Evolutionary conservation across 1,140 invertebrate genomes (phyloP), one percentile per base, ranked within the genome.

Genomic region (Psilanteris sp.): DNA sequence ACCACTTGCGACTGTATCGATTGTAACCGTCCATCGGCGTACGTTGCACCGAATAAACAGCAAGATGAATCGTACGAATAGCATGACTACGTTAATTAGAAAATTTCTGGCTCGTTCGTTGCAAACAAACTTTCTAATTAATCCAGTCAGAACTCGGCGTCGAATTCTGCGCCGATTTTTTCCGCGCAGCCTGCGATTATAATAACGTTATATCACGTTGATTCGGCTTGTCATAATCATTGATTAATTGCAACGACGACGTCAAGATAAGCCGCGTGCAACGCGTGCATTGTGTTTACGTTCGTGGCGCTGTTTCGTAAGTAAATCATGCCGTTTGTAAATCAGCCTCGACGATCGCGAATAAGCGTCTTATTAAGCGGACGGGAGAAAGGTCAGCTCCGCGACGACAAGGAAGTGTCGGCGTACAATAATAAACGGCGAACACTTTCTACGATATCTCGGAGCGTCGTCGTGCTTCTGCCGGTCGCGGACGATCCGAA

Each of bases 341-440:
- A 44, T 61, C 57, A 34, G 64, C 20, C 37, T 44, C 13, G 41
- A 52, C 54, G 72, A 76, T 70, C 52, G 59, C 22, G 57, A 71
- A 57, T 43, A 24, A 39, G 37, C 54, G 46, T 48, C 52, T 67
- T 70, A 59, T 68, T 62, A 70, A 67, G 67, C 41, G 59, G 73
- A 29, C 67, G 55, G 78, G 83, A 82, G 82, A 86, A 85, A 85
- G 83, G 80, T 86, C 82, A 84, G 77, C n/a, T 71, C 66, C 64
- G 79, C 50, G 54, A 80, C 66, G 59, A 83, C 64, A 41, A 81
- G 80, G 83, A 85, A 85, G 80, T 83, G 68, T 67, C 67, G 61
- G 55, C 50, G 32, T 66, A 66, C 74, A 79, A 79, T 80, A 83
- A 82, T 80, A 83, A 83, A 70, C 79, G 52, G 73, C 73, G 29